Percentiles rank a stretch among this genome's conserved stretches.
Evolutionary conservation across 2,888 invertebrate genomes (phyloP).

Genomic region (Drosophila incognita): DNA sequence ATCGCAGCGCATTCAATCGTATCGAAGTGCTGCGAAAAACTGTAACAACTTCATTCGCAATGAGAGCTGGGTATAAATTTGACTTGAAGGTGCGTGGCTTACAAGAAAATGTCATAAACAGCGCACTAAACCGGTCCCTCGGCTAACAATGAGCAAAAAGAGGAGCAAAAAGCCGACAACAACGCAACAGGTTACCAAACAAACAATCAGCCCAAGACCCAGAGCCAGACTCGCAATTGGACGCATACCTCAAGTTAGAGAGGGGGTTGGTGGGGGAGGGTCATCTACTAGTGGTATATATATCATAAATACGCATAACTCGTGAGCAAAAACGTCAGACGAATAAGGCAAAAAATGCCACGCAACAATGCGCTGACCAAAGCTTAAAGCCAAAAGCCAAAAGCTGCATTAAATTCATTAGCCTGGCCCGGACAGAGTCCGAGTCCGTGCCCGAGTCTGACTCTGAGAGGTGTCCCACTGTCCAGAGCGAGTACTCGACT

Average conservation of each 20-base stretch:
- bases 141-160: conserved; percentile 44
- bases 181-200: conserved; percentile 81
- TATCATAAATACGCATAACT: conserved; percentile 82
- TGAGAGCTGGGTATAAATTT: conserved; percentile 64
- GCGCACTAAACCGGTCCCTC: conserved; percentile 46
- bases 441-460: conserved; percentile 14
- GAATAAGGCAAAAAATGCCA: conserved; percentile 76
- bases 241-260: conserved; percentile 3
- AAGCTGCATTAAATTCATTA: conserved; percentile 80
- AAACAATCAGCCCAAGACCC: conserved; percentile 49
- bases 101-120: conserved; percentile 80
- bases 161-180: conserved; percentile 70
- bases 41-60: conserved; percentile 79
- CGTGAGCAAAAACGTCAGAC: conserved; percentile 80
- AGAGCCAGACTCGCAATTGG: conserved; percentile 18
- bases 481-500: conserved; percentile 56
- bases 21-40: conserved; percentile 51
- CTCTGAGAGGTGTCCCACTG: conserved; percentile 54
- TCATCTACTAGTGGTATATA: conserved; percentile 51
- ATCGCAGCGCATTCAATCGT: conserved; percentile 37
- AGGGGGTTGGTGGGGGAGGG: conserved; percentile 4
- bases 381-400: conserved; percentile 66
- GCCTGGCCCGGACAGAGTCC: conserved; percentile 45
- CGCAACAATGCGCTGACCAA: conserved; percentile 65
- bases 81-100: conserved; percentile 79